Evolutionary conservation across 2,797 vertebrate genomes (phyloP).

Genomic region (Brachymystax lenok): DNA sequence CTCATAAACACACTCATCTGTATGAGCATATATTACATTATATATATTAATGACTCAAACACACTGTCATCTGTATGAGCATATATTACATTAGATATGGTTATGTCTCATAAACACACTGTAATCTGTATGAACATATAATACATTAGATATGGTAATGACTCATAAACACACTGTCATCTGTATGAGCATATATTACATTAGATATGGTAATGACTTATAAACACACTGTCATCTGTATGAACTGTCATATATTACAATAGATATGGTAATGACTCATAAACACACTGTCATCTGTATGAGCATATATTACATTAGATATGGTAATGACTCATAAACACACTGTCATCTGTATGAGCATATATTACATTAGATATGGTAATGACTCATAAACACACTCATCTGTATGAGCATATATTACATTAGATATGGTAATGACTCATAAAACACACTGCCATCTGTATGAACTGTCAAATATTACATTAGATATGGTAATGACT

Average conservation of each 20-base stretch:
- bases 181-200: no score
- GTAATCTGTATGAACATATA: background rate
- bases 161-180: slow-evolving; percentile 37
- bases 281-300: no score
- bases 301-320: no score
- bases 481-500: slow-evolving; percentile 31
- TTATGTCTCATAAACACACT: slow-evolving; percentile 34
- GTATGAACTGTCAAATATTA: slow-evolving; percentile 27
- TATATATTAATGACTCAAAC: slow-evolving; percentile 33
- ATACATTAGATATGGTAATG: slow-evolving; percentile 39
- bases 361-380: no score
- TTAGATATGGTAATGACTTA: no score
- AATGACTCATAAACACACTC: no score
- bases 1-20: slow-evolving; percentile 25
- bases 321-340: no score
- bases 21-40: slow-evolving; percentile 15
- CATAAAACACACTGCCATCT: slow-evolving; percentile 25
- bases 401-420: slow-evolving; percentile 29
- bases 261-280: no score
- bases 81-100: slow-evolving; percentile 32
- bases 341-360: no score
- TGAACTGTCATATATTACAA: no score
- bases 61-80: background rate
- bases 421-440: slow-evolving; percentile 31
- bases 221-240: no score